Evolutionary conservation across 92 coral and sea anemone species (phyloP).

Genomic region (Hydrozoanthus gracilis): DNA sequence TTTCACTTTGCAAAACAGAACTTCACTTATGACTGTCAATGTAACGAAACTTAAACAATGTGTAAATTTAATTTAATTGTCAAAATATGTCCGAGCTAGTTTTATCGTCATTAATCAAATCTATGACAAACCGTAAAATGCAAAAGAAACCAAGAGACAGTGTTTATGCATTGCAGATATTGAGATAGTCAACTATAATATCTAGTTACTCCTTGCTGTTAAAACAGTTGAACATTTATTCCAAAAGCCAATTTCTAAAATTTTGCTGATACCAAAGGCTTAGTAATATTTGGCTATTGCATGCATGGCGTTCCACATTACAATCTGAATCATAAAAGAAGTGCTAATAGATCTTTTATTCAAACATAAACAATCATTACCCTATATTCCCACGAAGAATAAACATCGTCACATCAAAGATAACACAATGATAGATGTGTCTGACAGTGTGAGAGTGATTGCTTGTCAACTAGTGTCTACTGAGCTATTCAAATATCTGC

Average conservation of each 20-base stretch:
- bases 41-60: slow-evolving; percentile 53
- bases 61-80: slow-evolving; percentile 74
- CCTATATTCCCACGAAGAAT: slow-evolving; percentile 56
- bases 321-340: slow-evolving; percentile 55
- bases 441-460: slow-evolving; percentile 29
- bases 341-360: slow-evolving; percentile 70
- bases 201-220: background rate
- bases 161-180: slow-evolving; percentile 23
- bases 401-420: slow-evolving; percentile 54
- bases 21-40: slow-evolving; percentile 48
- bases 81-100: slow-evolving; percentile 59
- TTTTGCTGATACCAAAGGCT: background rate
- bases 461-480: slow-evolving; percentile 28
- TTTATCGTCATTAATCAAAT: slow-evolving; percentile 59
- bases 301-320: slow-evolving; percentile 39
- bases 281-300: slow-evolving; percentile 38
- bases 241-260: slow-evolving; percentile 12
- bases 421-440: slow-evolving; percentile 34
- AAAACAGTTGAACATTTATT: slow-evolving; percentile 21
- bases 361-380: slow-evolving; percentile 74
- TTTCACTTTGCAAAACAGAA: slow-evolving; percentile 30
- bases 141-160: slow-evolving; percentile 10
- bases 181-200: slow-evolving; percentile 10
- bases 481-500: slow-evolving; percentile 42
- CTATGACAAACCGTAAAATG: slow-evolving; percentile 52